Conservation (phyloP, 2,888 invertebrate species). For the Ophonus ardosiacus region DNA sequence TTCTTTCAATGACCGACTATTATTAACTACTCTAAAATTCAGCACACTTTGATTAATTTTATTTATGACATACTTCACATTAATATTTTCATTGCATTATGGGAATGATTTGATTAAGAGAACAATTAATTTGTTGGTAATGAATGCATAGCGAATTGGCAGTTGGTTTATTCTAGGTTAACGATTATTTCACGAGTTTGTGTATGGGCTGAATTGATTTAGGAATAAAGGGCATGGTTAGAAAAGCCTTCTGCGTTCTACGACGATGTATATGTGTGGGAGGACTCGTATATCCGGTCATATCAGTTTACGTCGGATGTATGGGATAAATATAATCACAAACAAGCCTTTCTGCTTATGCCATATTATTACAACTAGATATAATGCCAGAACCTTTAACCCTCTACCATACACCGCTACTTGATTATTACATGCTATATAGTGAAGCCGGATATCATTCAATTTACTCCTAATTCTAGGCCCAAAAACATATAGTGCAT, state of each 20-base stretch:
- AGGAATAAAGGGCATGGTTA: not conserved
- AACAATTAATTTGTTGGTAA: not conserved
- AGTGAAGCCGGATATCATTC: no score
- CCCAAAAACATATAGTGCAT: no score
- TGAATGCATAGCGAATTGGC: not conserved
- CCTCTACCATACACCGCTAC: no score
- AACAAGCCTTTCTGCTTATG: not conserved
- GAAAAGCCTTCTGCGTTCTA: not conserved
- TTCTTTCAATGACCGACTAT: conserved; percentile 5
- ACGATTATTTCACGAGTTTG: not conserved
- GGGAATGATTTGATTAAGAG: not conserved
- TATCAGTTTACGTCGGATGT: conserved; percentile 38
- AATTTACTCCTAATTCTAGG: no score
- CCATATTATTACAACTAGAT: not conserved
- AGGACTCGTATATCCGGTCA: conserved; percentile 6
- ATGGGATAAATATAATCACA: conserved; percentile 9
- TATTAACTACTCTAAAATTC: conserved; percentile 1
- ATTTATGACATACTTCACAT: conserved; percentile 1
- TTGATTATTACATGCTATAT: no score
- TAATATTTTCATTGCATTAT: conserved; percentile 4
- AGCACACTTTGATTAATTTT: conserved; percentile 17
- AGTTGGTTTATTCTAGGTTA: not conserved
- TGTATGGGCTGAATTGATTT: not conserved
- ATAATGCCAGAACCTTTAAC: not conserved
- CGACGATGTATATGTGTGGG: conserved; percentile 1